These are phyloP conservation scores for Vesta saturnalis DNA, from an alignment of 2,888 invertebrate genomes.

Conservation along the genomic window DNA sequence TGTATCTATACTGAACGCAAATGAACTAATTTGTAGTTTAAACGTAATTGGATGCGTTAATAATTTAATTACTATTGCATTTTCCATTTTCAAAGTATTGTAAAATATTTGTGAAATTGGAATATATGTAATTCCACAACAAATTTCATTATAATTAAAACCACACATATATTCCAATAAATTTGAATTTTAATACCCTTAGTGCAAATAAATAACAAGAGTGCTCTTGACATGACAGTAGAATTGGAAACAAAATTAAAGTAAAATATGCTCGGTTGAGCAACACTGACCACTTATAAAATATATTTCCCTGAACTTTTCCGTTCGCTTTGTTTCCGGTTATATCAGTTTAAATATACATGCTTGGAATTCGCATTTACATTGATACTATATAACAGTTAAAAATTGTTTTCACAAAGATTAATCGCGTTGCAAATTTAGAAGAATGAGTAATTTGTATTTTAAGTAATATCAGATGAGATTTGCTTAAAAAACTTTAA, in stretches of 20 bases:
- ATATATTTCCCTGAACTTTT: slow-evolving; percentile 16
- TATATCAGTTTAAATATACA: not conserved
- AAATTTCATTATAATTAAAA: not conserved
- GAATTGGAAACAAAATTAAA: slow-evolving; percentile 22
- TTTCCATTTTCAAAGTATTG: not conserved
- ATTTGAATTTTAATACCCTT: slow-evolving; percentile 12
- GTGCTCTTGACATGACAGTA: slow-evolving; percentile 13
- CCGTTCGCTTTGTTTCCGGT: not conserved
- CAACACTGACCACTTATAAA: slow-evolving; percentile 19
- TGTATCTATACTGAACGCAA: too few species aligned
- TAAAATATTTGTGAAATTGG: not conserved
- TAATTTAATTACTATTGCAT: too few species aligned
- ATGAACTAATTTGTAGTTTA: too few species aligned
- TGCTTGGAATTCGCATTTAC: too few species aligned
- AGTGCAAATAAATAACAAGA: slow-evolving; percentile 19
- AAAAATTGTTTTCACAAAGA: too few species aligned
- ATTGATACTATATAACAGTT: too few species aligned
- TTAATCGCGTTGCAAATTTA: too few species aligned
- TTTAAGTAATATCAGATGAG: too few species aligned
- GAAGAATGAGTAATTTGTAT: too few species aligned
- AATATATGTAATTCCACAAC: not conserved
- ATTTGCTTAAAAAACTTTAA: too few species aligned
- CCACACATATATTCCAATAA: not conserved
- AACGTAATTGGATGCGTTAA: too few species aligned
- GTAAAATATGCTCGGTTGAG: slow-evolving; percentile 15